phyloP scores from a whole-genome alignment of 2,797 vertebrate species.

The Poeciliopsis gracilis region DNA sequence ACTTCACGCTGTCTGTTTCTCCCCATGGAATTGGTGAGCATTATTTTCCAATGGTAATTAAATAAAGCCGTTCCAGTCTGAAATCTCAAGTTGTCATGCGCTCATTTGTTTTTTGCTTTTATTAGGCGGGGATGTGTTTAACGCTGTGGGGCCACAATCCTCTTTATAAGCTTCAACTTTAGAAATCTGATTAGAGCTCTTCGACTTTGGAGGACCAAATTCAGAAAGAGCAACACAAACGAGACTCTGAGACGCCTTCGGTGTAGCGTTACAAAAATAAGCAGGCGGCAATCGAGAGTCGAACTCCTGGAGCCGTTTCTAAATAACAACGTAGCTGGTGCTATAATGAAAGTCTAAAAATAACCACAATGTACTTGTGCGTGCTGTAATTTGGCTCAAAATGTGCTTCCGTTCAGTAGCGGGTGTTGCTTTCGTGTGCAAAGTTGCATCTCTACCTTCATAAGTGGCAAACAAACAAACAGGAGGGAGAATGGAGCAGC shows the following conservation, averaged over 20 bases:
- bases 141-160: slow-evolving; percentile 56
- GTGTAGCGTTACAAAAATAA: slow-evolving; percentile 47
- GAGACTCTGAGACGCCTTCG: slow-evolving; percentile 32
- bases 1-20: slow-evolving; percentile 49
- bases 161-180: slow-evolving; percentile 50
- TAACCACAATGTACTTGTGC: slow-evolving; percentile 7
- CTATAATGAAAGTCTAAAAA: slow-evolving; percentile 35
- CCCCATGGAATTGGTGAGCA: slow-evolving; percentile 52
- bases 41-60: slow-evolving; percentile 64
- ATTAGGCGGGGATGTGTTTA: slow-evolving; percentile 54
- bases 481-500: background rate
- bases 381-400: slow-evolving; percentile 18
- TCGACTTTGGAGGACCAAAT: slow-evolving; percentile 38
- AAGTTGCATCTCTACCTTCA: slow-evolving; percentile 23
- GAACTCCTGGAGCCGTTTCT: slow-evolving; percentile 35
- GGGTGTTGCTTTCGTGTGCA: slow-evolving; percentile 19
- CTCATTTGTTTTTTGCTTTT: slow-evolving; percentile 33
- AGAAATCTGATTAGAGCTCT: slow-evolving; percentile 45
- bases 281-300: slow-evolving; percentile 23
- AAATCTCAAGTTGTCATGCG: slow-evolving; percentile 48
- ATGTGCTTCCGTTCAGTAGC: slow-evolving; percentile 12
- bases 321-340: slow-evolving; percentile 35
- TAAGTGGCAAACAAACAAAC: slow-evolving; percentile 22
- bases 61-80: slow-evolving; percentile 52
- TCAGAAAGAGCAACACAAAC: slow-evolving; percentile 46